Percentiles rank a stretch among this genome's conserved stretches.
These are phyloP conservation scores for Augochlora pura DNA, from an alignment of 1,140 invertebrate species.

Conservation along the genomic window DNA sequence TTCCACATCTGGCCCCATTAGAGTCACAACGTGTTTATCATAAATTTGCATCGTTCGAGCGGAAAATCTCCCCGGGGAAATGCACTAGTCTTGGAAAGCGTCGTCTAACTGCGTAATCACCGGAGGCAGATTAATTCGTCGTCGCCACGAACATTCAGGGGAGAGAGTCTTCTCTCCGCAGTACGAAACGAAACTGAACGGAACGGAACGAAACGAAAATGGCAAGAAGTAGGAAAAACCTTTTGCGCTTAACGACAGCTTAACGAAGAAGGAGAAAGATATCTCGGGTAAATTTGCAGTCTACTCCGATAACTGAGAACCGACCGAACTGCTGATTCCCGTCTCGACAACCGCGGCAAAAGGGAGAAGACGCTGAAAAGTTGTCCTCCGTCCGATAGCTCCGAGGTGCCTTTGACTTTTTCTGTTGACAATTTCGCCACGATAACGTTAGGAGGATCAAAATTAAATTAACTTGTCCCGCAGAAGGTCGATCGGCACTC, in stretches of 20 bases:
- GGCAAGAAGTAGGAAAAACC: conserved; percentile 28
- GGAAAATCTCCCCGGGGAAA: conserved; percentile 12
- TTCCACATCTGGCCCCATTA: neutral
- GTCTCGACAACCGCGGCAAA: neutral
- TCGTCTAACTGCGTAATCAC: conserved; percentile 28
- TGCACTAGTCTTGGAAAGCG: neutral
- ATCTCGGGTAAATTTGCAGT: conserved; percentile 52
- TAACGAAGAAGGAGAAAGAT: conserved; percentile 14
- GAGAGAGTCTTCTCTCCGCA: neutral
- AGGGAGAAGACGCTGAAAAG: neutral
- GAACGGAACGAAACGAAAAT: neutral
- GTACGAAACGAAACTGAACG: neutral
- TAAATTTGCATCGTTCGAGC: conserved; percentile 30
- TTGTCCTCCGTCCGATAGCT: conserved; percentile 15
- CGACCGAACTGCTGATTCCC: conserved; percentile 35
- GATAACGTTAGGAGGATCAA: conserved; percentile 15
- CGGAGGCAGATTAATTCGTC: conserved; percentile 25
- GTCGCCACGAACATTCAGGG: neutral
- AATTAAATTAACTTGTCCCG: conserved; percentile 7
- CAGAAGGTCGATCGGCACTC: neutral
- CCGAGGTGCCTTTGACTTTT: neutral
- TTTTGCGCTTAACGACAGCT: conserved; percentile 37
- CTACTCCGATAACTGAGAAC: conserved; percentile 46
- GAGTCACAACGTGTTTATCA: conserved; percentile 14
- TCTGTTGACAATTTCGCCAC: conserved; percentile 12